Evolutionary conservation across 2,888 invertebrate genomes (phyloP).

Genomic region (Dicranocentrus wangi): DNA sequence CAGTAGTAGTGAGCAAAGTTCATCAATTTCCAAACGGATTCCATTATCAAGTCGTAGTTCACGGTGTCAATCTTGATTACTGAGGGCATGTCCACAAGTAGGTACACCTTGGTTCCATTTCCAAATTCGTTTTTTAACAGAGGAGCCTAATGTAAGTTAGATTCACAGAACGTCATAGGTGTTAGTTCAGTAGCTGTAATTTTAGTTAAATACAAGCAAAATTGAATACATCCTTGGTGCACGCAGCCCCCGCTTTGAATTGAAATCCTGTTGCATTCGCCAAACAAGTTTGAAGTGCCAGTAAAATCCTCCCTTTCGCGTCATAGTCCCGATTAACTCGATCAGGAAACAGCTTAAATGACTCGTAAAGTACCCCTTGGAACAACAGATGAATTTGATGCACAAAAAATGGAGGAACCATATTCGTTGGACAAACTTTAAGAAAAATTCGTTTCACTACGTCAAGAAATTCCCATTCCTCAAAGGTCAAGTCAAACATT

Average conservation of each 20-base stretch:
- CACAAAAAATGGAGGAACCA: constrained; percentile 62
- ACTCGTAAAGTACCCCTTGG: constrained; percentile 59
- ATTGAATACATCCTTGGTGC: constrained; percentile 57
- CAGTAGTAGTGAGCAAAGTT: constrained; percentile 69
- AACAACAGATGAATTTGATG: constrained; percentile 63
- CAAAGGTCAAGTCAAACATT: constrained; percentile 45
- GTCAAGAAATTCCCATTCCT: constrained; percentile 64
- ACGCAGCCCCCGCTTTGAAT: constrained; percentile 49
- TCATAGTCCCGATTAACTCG: constrained; percentile 32
- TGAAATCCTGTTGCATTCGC: constrained; percentile 41
- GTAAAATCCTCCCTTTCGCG: constrained; percentile 38
- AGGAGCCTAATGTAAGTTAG: constrained; percentile 47
- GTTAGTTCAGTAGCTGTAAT: background rate
- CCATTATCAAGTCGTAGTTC: constrained; percentile 66
- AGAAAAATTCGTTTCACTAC: constrained; percentile 60
- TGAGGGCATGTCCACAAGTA: constrained; percentile 62
- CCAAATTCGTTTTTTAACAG: constrained; percentile 33
- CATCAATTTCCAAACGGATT: constrained; percentile 68
- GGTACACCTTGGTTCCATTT: constrained; percentile 44
- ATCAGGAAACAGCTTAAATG: constrained; percentile 56
- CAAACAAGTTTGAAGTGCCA: constrained; percentile 43
- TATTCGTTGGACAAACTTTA: constrained; percentile 56
- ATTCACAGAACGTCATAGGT: background rate
- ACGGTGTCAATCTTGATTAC: constrained; percentile 59
- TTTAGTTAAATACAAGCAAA: too few species aligned